A percentile compares a stretch with the other conserved stretches of the same genome.
phyloP scores from a whole-genome alignment of 2,888 invertebrate species.

The Dione vanillae region DNA sequence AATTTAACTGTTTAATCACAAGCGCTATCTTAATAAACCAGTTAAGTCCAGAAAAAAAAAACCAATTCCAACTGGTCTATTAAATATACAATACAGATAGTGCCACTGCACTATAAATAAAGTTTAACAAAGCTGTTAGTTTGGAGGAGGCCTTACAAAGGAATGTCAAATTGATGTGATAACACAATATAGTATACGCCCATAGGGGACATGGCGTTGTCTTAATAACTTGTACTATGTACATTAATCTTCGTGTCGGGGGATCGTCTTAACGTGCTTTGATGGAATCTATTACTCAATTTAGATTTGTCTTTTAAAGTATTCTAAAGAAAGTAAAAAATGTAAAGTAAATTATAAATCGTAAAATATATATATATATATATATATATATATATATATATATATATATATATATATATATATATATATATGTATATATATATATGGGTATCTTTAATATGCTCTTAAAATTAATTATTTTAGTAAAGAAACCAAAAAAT shows the following conservation, averaged over 20 bases:
- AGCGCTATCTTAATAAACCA: neutral
- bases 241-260: slow-evolving; percentile 41
- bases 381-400: too few species aligned
- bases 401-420: too few species aligned
- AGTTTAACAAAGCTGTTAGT: slow-evolving; percentile 19
- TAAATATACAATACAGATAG: slow-evolving; percentile 9
- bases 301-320: slow-evolving; percentile 5
- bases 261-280: slow-evolving; percentile 19
- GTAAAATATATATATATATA: too few species aligned
- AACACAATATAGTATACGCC: slow-evolving; percentile 39
- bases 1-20: too few species aligned
- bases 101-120: slow-evolving; percentile 19
- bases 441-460: too few species aligned
- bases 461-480: too few species aligned
- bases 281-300: slow-evolving; percentile 13
- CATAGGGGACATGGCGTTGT: slow-evolving; percentile 38
- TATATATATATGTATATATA: too few species aligned
- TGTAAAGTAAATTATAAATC: neutral
- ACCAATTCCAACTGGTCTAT: neutral
- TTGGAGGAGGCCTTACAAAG: slow-evolving; percentile 16
- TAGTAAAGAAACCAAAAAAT: too few species aligned
- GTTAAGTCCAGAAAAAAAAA: neutral
- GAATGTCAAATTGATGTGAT: slow-evolving; percentile 38
- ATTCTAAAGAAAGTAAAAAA: neutral
- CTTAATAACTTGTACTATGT: slow-evolving; percentile 41